Conservation (phyloP, 2,797 vertebrate species). For the Onychomys arenicola region DNA sequence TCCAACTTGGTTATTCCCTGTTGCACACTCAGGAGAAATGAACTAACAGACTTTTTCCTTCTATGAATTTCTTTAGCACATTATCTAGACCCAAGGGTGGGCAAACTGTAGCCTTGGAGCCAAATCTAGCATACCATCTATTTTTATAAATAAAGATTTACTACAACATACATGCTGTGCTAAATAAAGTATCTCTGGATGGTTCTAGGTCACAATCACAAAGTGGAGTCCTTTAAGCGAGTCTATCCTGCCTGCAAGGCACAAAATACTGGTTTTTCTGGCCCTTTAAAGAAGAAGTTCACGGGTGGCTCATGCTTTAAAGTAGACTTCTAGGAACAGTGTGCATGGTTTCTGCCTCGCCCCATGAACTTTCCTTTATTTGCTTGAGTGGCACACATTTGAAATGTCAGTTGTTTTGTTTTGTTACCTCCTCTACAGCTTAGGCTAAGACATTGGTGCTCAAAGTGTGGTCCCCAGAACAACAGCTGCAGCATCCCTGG, state of each 20-base stretch:
- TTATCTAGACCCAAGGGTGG: constrained; percentile 4
- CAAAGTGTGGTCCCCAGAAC: not conserved
- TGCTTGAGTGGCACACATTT: not conserved
- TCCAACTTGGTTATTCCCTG: not conserved
- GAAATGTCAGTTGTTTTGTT: not conserved
- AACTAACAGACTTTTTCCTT: not conserved
- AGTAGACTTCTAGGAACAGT: not conserved
- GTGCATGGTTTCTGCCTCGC: not conserved
- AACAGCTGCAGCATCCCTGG: not conserved
- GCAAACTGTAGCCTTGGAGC: not conserved
- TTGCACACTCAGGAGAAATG: not conserved
- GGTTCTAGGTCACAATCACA: not conserved
- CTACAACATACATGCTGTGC: not conserved
- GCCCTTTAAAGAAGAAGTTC: not conserved
- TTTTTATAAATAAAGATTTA: constrained; percentile 58
- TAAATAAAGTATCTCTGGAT: not conserved
- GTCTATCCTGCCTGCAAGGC: not conserved
- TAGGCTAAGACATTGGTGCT: not conserved
- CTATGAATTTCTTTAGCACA: constrained; percentile 27
- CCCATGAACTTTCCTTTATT: not conserved
- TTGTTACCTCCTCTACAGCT: not conserved
- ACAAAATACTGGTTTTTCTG: not conserved
- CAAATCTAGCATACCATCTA: not conserved
- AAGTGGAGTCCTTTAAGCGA: not conserved
- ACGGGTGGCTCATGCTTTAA: not conserved